These are phyloP conservation scores for Lathronympha strigana DNA, from an alignment of 2,888 invertebrate genomes.

Conservation along the genomic window DNA sequence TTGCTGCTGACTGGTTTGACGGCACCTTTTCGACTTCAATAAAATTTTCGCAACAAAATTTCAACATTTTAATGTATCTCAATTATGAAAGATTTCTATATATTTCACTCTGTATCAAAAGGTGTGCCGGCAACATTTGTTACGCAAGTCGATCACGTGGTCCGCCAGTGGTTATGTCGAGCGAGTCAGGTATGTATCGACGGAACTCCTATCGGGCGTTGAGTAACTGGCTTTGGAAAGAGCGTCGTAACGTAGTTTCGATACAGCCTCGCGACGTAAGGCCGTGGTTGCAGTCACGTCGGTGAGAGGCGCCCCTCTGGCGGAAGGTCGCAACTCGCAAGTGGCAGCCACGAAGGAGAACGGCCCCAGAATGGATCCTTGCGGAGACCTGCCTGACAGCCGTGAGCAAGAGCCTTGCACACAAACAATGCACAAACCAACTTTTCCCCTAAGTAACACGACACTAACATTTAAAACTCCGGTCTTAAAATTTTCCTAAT, in stretches of 20 bases:
- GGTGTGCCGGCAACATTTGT: slow-evolving; percentile 73
- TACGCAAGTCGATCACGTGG: slow-evolving; percentile 79
- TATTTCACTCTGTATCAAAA: slow-evolving; percentile 74
- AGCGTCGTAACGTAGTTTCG: slow-evolving; percentile 83
- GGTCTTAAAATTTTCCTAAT: not conserved
- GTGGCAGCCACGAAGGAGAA: slow-evolving; percentile 75
- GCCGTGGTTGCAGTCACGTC: slow-evolving; percentile 83
- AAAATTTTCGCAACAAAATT: slow-evolving; percentile 64
- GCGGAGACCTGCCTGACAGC: slow-evolving; percentile 65
- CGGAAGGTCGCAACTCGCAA: slow-evolving; percentile 82
- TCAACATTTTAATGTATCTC: slow-evolving; percentile 66
- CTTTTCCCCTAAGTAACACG: slow-evolving; percentile 13
- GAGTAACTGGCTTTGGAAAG: slow-evolving; percentile 79
- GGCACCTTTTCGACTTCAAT: slow-evolving; percentile 29
- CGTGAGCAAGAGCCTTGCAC: slow-evolving; percentile 48
- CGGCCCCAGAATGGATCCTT: slow-evolving; percentile 80
- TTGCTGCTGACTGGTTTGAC: not conserved
- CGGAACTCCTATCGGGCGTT: slow-evolving; percentile 78
- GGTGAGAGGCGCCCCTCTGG: slow-evolving; percentile 80
- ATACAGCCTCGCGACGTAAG: slow-evolving; percentile 83
- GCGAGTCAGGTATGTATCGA: slow-evolving; percentile 74
- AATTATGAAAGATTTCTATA: slow-evolving; percentile 74
- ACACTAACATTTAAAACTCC: not conserved
- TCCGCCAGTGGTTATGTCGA: slow-evolving; percentile 70
- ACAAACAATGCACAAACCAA: slow-evolving; percentile 51